Base-by-base conservation (phyloP, 2,888 invertebrate species). In the Xanthorhoe spadicearia region DNA sequence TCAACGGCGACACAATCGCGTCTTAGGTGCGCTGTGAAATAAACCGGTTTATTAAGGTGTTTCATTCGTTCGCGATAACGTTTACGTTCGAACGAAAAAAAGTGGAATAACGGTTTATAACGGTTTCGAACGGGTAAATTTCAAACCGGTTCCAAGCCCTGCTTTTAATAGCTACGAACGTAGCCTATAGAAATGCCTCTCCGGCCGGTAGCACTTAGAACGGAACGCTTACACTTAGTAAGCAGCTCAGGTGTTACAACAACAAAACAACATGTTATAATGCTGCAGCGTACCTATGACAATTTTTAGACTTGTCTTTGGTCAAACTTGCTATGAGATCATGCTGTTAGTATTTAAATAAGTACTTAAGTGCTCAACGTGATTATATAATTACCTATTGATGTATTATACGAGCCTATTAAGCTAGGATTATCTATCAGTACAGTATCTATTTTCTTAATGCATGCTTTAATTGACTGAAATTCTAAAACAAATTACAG, bases 191-290 rank as follows among this genome's bases (percentile, higher is more conserved):
- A 73, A 54, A 55, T 61, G 60, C 61, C 57, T 64, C 64, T 64
- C 50, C 64, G 64, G 64, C 61, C 64, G 57, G 57, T 54, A 68
- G 68, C 68, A 68, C 68, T 68, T 68, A 64, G 46, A 53, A 61
- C 43, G 50, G 53, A 56, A 60, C 46, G 68, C 65, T 61, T 64
- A 65, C 58, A 65, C 68, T 73, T 67, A 68, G 70, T 73, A 73
- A 59, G 61, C 71, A 63, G 66, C 57, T 71, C 66, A 66, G 69
- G 67, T 68, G 59, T 62, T 60, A 43, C 32, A 52, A 50, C 51
- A 43, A 64, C 61, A 61, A 68, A 65, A 68, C 53, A 58, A 38
- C 51, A 63, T n/a, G n/a, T 59, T 51, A 52, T 62, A 56, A 43
- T 50, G 52, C 52, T 56, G 60, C 54, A 64, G 58, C 35, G 55